A percentile compares a stretch with the other conserved stretches of the same genome.
These are phyloP conservation scores for Vanessa tameamea DNA, from an alignment of 1,140 invertebrate species.

Conservation along the genomic window DNA sequence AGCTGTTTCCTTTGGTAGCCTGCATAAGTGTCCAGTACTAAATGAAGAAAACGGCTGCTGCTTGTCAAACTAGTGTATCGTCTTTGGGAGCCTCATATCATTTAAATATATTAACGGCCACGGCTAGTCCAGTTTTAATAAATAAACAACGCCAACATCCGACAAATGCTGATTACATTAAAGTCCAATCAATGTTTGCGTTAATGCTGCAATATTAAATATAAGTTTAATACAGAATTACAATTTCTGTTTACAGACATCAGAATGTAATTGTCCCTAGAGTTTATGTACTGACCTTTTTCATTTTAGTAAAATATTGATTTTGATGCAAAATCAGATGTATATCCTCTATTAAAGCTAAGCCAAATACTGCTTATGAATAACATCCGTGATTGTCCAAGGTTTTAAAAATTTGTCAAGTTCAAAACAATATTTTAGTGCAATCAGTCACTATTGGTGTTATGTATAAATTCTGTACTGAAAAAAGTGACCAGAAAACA, in stretches of 20 bases:
- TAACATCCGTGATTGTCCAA: constrained; percentile 35
- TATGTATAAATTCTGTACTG: constrained; percentile 69
- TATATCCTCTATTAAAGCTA: constrained; percentile 41
- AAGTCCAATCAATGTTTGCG: constrained; percentile 74
- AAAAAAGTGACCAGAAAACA: constrained; percentile 72
- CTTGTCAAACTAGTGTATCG: constrained; percentile 55
- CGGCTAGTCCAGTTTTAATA: constrained; percentile 64
- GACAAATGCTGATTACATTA: constrained; percentile 71
- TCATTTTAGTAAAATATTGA: constrained; percentile 49
- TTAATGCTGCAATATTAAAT: constrained; percentile 79
- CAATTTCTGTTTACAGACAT: constrained; percentile 61
- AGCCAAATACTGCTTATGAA: constrained; percentile 44
- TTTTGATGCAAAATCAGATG: constrained; percentile 47
- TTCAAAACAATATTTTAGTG: constrained; percentile 48
- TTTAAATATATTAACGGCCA: constrained; percentile 65
- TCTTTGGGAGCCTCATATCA: constrained; percentile 61
- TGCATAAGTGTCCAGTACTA: constrained; percentile 43
- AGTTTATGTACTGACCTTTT: constrained; percentile 73
- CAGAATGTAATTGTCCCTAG: constrained; percentile 64
- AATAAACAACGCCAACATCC: constrained; percentile 77
- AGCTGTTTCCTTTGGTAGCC: constrained; percentile 47
- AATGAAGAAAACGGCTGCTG: constrained; percentile 43
- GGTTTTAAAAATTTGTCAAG: constrained; percentile 42
- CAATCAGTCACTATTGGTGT: constrained; percentile 62
- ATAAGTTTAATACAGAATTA: constrained; percentile 76